Evolutionary conservation across 2,113 vertebrate species (phyloP).

Genomic region (Hypanus sabinus): DNA sequence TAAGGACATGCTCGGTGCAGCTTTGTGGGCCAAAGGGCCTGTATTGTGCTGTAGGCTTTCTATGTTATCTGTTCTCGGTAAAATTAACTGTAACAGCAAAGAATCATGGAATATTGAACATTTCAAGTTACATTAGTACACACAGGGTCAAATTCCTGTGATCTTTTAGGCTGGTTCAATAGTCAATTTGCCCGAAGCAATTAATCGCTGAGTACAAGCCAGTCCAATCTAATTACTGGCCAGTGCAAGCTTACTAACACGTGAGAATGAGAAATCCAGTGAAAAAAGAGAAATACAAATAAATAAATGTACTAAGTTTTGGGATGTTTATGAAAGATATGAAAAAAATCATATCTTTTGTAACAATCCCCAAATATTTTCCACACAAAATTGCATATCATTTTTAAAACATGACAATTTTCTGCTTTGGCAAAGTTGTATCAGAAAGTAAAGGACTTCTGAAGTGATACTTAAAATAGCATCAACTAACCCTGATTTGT

Average conservation of each 20-base stretch:
- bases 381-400: background rate
- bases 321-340: no score
- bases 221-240: background rate
- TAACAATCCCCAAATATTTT: background rate
- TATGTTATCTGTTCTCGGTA: background rate
- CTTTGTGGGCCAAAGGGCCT: no score
- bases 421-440: background rate
- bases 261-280: no score
- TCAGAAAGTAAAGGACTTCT: background rate
- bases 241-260: background rate
- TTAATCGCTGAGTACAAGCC: background rate
- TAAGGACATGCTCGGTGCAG: no score
- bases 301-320: no score
- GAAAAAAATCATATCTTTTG: no score
- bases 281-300: no score
- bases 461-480: background rate
- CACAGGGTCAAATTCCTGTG: background rate
- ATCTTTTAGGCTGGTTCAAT: background rate
- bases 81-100: background rate
- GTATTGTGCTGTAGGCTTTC: no score
- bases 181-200: background rate
- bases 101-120: background rate
- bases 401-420: background rate
- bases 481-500: background rate
- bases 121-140: background rate